phyloP scores from a whole-genome alignment of 1,140 invertebrate species.

The Nomia melanderi region DNA sequence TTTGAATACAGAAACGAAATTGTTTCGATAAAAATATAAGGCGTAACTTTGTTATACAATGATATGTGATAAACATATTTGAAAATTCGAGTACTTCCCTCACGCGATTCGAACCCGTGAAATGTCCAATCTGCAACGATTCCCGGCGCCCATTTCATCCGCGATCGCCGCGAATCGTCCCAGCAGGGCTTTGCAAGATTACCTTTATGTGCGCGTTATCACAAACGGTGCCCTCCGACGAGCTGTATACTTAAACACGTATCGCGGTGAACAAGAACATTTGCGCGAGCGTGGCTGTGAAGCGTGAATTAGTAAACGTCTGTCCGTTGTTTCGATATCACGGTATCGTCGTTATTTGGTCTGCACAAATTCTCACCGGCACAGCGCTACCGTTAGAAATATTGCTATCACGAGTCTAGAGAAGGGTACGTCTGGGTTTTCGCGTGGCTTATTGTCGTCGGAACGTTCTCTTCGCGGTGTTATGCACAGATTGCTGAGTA shows the following conservation, averaged over 20 bases:
- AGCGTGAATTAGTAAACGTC: constrained; percentile 61
- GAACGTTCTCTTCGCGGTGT: constrained; percentile 7
- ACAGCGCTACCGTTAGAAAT: constrained; percentile 10
- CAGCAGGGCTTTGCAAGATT: neutral
- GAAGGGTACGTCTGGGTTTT: constrained; percentile 8
- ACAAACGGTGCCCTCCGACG: constrained; percentile 58
- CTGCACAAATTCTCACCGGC: neutral
- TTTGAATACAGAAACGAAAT: no score
- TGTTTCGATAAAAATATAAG: no score
- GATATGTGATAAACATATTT: no score
- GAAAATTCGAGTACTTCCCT: no score
- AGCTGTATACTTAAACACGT: constrained; percentile 51
- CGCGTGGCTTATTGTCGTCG: constrained; percentile 40
- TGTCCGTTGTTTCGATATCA: neutral
- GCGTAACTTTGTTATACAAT: no score
- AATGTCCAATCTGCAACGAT: no score
- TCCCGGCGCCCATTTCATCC: neutral
- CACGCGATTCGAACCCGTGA: no score
- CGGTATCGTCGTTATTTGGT: neutral
- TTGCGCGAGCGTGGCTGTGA: constrained; percentile 47
- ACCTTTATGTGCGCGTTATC: constrained; percentile 53
- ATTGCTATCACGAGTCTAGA: constrained; percentile 40
- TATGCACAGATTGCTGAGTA: neutral
- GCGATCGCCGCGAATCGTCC: neutral
- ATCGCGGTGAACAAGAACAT: constrained; percentile 58